These are phyloP conservation scores for Acomys russatus DNA, from an alignment of 2,797 vertebrate species.

Conservation along the genomic window DNA sequence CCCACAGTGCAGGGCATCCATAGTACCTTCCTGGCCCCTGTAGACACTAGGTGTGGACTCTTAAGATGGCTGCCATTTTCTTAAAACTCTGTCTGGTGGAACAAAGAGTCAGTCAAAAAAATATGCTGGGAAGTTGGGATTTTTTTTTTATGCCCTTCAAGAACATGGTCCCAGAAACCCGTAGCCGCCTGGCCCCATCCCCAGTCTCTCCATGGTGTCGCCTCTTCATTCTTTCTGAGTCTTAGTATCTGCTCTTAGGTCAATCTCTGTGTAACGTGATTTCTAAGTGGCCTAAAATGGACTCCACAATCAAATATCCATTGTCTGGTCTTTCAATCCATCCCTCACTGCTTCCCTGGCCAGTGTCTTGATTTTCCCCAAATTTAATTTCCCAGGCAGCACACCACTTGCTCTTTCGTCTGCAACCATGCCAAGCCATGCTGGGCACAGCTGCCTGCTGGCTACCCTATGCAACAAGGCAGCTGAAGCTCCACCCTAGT, in stretches of 20 bases:
- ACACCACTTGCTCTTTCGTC: neutral
- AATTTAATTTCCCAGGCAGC: neutral
- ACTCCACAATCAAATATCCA: neutral
- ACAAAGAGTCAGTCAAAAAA: neutral
- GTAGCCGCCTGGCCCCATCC: rapidly evolving
- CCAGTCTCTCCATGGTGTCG: rapidly evolving
- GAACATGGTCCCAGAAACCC: too few relatives aligned
- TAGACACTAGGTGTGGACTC: too few relatives aligned
- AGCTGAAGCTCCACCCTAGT: neutral
- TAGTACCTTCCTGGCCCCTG: neutral
- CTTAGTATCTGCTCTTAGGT: neutral
- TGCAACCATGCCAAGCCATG: neutral
- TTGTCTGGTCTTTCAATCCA: neutral
- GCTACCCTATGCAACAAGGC: neutral
- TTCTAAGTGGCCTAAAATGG: neutral
- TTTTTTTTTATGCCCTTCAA: neutral
- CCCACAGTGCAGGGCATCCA: neutral
- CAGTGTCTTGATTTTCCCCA: neutral
- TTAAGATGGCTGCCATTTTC: neutral
- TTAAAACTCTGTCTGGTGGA: neutral
- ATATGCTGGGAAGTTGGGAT: neutral
- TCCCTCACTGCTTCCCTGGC: neutral
- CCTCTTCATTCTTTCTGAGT: neutral
- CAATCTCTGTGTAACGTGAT: rapidly evolving
- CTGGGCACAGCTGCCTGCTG: neutral